A percentile compares a stretch with the other conserved stretches of the same genome.
These are phyloP conservation scores for Puntigrus tetrazona DNA, from an alignment of 2,113 vertebrate genomes.

Conservation along the genomic window DNA sequence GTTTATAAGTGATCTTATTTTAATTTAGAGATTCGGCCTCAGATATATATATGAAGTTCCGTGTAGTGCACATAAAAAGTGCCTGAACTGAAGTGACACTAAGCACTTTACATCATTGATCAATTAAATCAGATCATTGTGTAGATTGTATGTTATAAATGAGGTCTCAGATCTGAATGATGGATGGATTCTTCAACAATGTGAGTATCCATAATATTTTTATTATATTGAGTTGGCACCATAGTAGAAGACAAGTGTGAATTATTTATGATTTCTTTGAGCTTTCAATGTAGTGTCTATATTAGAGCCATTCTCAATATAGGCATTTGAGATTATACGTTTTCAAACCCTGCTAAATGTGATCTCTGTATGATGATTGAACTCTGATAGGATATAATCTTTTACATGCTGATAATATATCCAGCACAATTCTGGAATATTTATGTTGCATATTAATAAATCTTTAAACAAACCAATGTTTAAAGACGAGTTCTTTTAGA, in stretches of 20 bases:
- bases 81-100: neutral
- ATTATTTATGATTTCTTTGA: neutral
- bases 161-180: neutral
- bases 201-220: neutral
- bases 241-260: neutral
- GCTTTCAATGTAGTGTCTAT: neutral
- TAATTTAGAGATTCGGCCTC: neutral
- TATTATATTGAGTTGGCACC: neutral
- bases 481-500: neutral
- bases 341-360: neutral
- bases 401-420: neutral
- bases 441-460: constrained; percentile 38
- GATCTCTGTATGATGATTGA: neutral
- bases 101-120: neutral
- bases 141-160: neutral
- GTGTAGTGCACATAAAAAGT: too few species aligned
- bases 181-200: neutral
- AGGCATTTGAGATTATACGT: constrained; percentile 6
- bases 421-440: neutral
- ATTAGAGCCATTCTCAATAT: neutral
- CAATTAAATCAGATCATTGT: neutral
- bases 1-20: neutral
- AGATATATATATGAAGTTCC: neutral
- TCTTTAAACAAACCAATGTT: neutral
- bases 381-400: neutral